Conservation (phyloP, 2,888 invertebrate genomes). For the Eupithecia exiguata region DNA sequence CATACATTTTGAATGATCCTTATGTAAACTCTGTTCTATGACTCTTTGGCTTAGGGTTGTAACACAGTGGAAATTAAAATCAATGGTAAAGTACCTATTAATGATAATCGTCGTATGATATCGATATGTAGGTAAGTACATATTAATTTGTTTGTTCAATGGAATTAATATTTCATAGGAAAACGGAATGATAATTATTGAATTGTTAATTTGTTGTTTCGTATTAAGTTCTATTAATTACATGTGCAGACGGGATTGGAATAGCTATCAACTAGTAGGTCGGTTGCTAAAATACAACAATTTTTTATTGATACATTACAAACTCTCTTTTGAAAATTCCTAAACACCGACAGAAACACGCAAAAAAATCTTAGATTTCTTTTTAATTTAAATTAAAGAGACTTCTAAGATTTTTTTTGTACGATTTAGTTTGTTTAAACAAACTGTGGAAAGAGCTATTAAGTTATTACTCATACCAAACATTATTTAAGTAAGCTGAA, state of each 20-base stretch:
- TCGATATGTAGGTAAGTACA: too few relatives aligned
- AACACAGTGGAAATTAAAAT: slow-evolving; percentile 14
- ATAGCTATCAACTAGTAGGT: background rate
- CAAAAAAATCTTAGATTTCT: too few relatives aligned
- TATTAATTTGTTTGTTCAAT: background rate
- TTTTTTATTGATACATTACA: background rate
- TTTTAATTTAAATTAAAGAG: too few relatives aligned
- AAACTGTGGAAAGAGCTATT: too few relatives aligned
- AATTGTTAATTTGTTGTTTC: slow-evolving; percentile 8
- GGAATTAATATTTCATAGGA: background rate
- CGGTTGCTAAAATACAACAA: background rate
- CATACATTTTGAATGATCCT: slow-evolving; percentile 82
- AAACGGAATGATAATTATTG: background rate
- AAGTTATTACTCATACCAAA: too few relatives aligned
- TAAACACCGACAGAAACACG: background rate
- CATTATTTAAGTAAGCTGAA: too few relatives aligned
- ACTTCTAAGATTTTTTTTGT: too few relatives aligned
- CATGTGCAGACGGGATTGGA: background rate
- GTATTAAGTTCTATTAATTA: background rate
- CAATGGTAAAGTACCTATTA: background rate
- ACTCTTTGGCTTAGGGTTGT: slow-evolving; percentile 72
- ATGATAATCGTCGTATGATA: too few relatives aligned
- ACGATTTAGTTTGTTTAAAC: too few relatives aligned
- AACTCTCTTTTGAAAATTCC: background rate
- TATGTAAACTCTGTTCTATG: slow-evolving; percentile 78